Conservation (phyloP, 2,113 vertebrate species). For the Oreochromis spilurus region DNA sequence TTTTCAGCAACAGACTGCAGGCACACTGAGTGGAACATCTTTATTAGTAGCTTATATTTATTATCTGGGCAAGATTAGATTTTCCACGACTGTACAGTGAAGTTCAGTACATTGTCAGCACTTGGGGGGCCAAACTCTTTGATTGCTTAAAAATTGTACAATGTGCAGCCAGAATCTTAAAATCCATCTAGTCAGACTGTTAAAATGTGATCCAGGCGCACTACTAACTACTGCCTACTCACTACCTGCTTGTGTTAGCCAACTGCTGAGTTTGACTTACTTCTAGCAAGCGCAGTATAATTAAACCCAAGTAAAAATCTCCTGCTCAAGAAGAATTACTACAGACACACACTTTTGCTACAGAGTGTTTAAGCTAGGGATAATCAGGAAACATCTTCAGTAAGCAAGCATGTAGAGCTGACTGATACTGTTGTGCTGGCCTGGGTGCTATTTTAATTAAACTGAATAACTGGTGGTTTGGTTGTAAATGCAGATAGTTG, state of each 20-base stretch:
- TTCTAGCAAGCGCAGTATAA: neutral
- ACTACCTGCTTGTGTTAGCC: neutral
- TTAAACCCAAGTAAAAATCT: neutral
- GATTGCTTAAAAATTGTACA: neutral
- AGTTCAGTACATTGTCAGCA: neutral
- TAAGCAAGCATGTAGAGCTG: neutral
- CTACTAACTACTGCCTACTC: neutral
- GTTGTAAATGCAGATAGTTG: slow-evolving; percentile 16
- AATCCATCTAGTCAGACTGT: neutral
- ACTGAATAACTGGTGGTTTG: slow-evolving; percentile 15
- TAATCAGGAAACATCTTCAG: neutral
- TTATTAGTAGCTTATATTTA: slow-evolving; percentile 22
- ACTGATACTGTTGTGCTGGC: neutral
- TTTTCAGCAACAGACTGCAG: neutral
- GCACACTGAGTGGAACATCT: neutral
- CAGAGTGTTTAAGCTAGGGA: neutral
- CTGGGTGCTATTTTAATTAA: slow-evolving; percentile 40
- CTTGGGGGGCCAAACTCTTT: neutral
- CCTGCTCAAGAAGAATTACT: neutral
- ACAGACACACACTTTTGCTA: neutral
- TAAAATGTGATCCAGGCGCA: slow-evolving; percentile 27
- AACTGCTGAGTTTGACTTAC: slow-evolving; percentile 10
- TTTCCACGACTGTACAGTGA: neutral
- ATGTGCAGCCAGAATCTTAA: neutral
- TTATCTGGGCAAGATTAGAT: slow-evolving; percentile 1